A percentile compares a stretch with the other conserved stretches of the same genome.
Conservation (phyloP, 2,797 vertebrate genomes). For the Betta splendens region DNA sequence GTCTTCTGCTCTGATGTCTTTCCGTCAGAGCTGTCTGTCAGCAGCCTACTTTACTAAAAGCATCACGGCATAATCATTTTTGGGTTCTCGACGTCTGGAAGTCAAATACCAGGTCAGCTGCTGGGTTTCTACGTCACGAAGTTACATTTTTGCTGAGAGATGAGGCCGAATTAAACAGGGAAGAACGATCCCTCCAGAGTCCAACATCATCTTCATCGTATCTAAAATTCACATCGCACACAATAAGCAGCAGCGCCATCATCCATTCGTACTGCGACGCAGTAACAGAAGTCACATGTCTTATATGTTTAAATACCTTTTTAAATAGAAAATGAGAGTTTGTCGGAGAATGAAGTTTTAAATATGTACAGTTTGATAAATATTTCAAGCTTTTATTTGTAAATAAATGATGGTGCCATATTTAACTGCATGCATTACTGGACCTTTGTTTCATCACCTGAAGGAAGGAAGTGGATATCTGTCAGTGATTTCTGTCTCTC, state of each 20-base stretch:
- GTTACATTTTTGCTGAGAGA: too few relatives aligned
- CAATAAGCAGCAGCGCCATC: conserved; percentile 18
- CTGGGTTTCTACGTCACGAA: too few relatives aligned
- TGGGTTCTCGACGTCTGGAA: conserved; percentile 9
- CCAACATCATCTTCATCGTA: neutral
- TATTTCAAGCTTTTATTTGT: conserved; percentile 75
- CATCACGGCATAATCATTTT: conserved; percentile 32
- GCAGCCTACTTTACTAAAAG: conserved; percentile 50
- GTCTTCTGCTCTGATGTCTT: conserved; percentile 85
- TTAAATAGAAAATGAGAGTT: conserved; percentile 75
- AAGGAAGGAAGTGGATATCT: conserved; percentile 52
- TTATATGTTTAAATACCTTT: too few relatives aligned
- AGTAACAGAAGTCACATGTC: conserved; percentile 44
- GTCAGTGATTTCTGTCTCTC: conserved; percentile 38
- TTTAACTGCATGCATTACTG: conserved; percentile 76
- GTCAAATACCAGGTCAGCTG: neutral
- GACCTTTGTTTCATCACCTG: conserved; percentile 52
- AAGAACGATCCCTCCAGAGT: neutral
- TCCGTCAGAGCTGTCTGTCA: conserved; percentile 61
- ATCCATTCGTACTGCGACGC: conserved; percentile 27
- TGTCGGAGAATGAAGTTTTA: conserved; percentile 62
- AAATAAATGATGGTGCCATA: conserved; percentile 78
- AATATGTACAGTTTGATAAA: conserved; percentile 79
- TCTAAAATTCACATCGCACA: conserved; percentile 10
- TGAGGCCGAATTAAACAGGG: too few relatives aligned